Conservation (phyloP, 35 echinoderm and acorn worm species). For the Heliocidaris tuberculata region DNA sequence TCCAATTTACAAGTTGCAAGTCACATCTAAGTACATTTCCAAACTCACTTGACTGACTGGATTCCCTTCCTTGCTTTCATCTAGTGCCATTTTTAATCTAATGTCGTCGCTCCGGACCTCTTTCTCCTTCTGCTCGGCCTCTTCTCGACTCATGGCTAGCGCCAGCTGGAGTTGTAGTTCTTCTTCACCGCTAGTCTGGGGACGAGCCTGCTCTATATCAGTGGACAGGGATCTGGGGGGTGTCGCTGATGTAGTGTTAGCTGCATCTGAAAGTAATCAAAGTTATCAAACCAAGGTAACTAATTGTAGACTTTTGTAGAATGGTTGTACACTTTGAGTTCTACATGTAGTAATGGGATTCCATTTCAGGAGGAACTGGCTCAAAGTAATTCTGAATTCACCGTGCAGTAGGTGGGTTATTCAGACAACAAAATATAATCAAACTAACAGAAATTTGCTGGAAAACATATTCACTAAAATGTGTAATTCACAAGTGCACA, state of each 20-base stretch:
- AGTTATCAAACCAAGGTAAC: background rate
- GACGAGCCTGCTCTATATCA: slow-evolving; percentile 97
- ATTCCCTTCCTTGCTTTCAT: slow-evolving; percentile 67
- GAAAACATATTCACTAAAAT: too few relatives aligned
- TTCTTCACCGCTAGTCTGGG: slow-evolving; percentile 88
- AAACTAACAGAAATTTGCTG: too few relatives aligned
- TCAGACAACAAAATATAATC: too few relatives aligned
- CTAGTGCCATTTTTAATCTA: slow-evolving; percentile 88
- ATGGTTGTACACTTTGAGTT: too few relatives aligned
- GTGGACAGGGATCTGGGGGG: slow-evolving; percentile 62
- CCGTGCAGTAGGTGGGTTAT: too few relatives aligned
- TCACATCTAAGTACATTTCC: too few relatives aligned
- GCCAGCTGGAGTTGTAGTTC: slow-evolving; percentile 96
- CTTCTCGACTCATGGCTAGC: slow-evolving; percentile 94
- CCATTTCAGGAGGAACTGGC: too few relatives aligned
- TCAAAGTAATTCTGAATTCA: too few relatives aligned
- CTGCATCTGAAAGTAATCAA: background rate
- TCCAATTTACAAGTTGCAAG: too few relatives aligned
- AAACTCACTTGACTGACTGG: background rate
- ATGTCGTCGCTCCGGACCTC: slow-evolving; percentile 78
- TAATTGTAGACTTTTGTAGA: too few relatives aligned
- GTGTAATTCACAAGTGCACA: too few relatives aligned
- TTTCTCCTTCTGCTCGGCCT: slow-evolving; percentile 75
- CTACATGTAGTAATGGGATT: too few relatives aligned
- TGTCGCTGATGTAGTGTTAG: slow-evolving; percentile 42